Evolutionary conservation across 2,888 invertebrate genomes (phyloP).

Genomic region (Parochlus steinenii): DNA sequence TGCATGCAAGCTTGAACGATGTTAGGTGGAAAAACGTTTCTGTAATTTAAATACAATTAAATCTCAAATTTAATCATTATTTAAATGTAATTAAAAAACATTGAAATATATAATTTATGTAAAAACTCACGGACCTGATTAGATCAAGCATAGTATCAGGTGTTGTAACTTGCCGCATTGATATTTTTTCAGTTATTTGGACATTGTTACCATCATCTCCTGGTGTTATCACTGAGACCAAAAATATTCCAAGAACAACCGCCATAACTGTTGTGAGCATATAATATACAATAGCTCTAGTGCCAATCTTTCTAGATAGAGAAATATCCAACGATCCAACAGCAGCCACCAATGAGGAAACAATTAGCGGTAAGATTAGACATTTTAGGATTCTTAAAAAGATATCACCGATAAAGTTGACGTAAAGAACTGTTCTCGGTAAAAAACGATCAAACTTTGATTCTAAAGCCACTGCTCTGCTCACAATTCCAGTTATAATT

Average conservation of each 20-base stretch:
- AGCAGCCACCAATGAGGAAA: constrained; percentile 49
- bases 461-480: constrained; percentile 23
- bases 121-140: constrained; percentile 34
- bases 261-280: constrained; percentile 49
- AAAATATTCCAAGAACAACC: constrained; percentile 51
- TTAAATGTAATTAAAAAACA: constrained; percentile 1
- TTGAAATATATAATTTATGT: background rate
- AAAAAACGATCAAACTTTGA: constrained; percentile 28
- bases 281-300: constrained; percentile 49
- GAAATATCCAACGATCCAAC: constrained; percentile 50
- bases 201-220: constrained; percentile 27
- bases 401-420: constrained; percentile 51
- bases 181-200: constrained; percentile 15
- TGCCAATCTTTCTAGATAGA: constrained; percentile 48
- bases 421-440: constrained; percentile 46
- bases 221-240: constrained; percentile 48
- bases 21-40: constrained; percentile 78
- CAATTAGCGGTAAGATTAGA: constrained; percentile 54
- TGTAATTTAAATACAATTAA: constrained; percentile 32
- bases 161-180: constrained; percentile 37
- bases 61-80: constrained; percentile 14
- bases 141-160: constrained; percentile 54
- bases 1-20: constrained; percentile 63
- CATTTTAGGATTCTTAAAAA: constrained; percentile 58
- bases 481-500: constrained; percentile 33